Conservation (phyloP, 2,113 vertebrate genomes). For the Tautogolabrus adspersus region DNA sequence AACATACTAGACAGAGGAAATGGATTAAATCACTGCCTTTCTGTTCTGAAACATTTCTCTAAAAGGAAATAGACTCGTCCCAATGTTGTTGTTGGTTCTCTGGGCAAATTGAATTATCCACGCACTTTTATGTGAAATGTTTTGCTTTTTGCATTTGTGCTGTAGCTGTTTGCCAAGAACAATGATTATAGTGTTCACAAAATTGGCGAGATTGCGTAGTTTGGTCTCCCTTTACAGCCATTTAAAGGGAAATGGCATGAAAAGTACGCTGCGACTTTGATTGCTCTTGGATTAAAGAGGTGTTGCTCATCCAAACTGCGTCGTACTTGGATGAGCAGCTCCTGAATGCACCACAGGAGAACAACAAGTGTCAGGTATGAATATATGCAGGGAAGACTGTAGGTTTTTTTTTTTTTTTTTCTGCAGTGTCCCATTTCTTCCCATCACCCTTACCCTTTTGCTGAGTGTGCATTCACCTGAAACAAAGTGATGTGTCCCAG, state of each 20-base stretch:
- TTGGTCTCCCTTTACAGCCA: not conserved
- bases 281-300: not conserved
- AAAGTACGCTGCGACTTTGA: not conserved
- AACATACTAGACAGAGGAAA: constrained; percentile 40
- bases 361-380: constrained; percentile 27
- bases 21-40: constrained; percentile 40
- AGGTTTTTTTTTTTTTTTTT: constrained; percentile 4
- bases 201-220: not conserved
- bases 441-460: constrained; percentile 17
- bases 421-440: constrained; percentile 20
- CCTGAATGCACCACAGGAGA: constrained; percentile 13
- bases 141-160: not conserved
- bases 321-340: constrained; percentile 1
- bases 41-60: constrained; percentile 14
- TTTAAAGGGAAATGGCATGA: not conserved
- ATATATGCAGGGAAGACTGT: constrained; percentile 14
- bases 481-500: constrained; percentile 24
- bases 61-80: constrained; percentile 32
- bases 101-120: not conserved
- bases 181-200: not conserved
- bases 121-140: not conserved
- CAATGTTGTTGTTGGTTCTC: not conserved
- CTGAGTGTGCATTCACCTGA: constrained; percentile 38
- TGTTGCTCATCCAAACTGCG: not conserved
- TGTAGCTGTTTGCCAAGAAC: not conserved